phyloP scores from a whole-genome alignment of 2,797 vertebrate species.

The Cynodonichthys magdalenae region DNA sequence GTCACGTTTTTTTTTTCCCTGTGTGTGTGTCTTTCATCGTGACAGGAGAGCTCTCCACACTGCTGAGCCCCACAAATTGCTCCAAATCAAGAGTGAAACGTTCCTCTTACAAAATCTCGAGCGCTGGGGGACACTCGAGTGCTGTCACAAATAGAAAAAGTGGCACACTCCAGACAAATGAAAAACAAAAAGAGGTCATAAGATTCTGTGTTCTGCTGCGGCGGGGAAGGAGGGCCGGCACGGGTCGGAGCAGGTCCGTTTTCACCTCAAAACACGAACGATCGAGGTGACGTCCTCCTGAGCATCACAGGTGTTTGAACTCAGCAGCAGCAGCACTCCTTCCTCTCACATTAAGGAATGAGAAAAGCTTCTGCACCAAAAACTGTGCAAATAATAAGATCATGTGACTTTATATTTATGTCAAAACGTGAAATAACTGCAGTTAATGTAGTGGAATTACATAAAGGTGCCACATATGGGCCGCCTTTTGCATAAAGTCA shows the following conservation, averaged over 20 bases:
- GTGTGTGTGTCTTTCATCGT: constrained; percentile 15
- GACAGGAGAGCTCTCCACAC: constrained; percentile 17
- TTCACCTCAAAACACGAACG: constrained; percentile 29
- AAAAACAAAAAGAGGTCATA: constrained; percentile 17
- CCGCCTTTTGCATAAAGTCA: constrained; percentile 36
- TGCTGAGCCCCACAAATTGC: constrained; percentile 19
- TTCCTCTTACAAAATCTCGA: constrained; percentile 20
- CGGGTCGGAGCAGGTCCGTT: constrained; percentile 27
- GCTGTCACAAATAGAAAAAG: constrained; percentile 27
- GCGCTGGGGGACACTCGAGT: constrained; percentile 16
- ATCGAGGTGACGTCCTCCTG: constrained; percentile 39
- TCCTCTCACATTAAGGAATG: constrained; percentile 28
- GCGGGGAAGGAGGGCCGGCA: background rate
- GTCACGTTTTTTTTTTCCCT: constrained; percentile 7
- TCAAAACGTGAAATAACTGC: constrained; percentile 41
- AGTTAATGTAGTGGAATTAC: constrained; percentile 34
- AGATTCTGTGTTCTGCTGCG: constrained; percentile 1
- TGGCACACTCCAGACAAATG: constrained; percentile 19
- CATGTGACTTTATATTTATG: constrained; percentile 1
- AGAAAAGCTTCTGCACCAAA: constrained; percentile 25
- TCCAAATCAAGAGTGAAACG: constrained; percentile 29
- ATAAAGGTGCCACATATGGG: constrained; percentile 35
- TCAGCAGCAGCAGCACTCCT: constrained; percentile 19
- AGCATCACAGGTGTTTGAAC: constrained; percentile 39
- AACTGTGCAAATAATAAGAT: constrained; percentile 24